phyloP scores from a whole-genome alignment of 2,888 invertebrate genomes.

The Hydraecia micacea region DNA sequence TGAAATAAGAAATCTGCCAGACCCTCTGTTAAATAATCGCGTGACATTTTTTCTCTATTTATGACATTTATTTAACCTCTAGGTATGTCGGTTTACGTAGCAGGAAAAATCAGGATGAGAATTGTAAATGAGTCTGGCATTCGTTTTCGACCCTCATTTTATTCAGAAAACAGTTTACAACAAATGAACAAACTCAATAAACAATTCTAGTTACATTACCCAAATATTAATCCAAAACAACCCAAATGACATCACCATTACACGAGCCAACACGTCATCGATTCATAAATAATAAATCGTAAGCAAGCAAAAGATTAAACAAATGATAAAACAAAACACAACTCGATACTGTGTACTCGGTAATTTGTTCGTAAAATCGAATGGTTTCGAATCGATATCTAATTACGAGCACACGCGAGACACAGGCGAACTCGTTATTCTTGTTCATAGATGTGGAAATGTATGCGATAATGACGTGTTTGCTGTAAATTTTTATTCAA shows the following conservation, averaged over 20 bases:
- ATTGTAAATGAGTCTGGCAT: neutral
- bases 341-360: slow-evolving; percentile 40
- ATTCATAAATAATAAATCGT: slow-evolving; percentile 46
- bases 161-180: neutral
- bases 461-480: slow-evolving; percentile 66
- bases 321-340: slow-evolving; percentile 52
- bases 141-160: neutral
- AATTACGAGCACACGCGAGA: slow-evolving; percentile 65
- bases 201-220: neutral
- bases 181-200: neutral
- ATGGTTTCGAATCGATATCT: slow-evolving; percentile 65
- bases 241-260: slow-evolving; percentile 18
- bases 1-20: neutral
- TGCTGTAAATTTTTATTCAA: slow-evolving; percentile 51
- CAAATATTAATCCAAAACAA: neutral
- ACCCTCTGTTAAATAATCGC: neutral
- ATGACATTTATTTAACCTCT: too few species aligned
- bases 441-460: slow-evolving; percentile 73
- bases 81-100: too few species aligned
- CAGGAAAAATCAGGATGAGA: too few species aligned
- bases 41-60: neutral
- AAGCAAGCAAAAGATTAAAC: slow-evolving; percentile 51
- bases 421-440: slow-evolving; percentile 75
- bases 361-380: slow-evolving; percentile 64
- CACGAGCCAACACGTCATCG: slow-evolving; percentile 29